These are phyloP conservation scores for Bovichtus variegatus DNA, from an alignment of 2,797 vertebrate species.

Conservation along the genomic window DNA sequence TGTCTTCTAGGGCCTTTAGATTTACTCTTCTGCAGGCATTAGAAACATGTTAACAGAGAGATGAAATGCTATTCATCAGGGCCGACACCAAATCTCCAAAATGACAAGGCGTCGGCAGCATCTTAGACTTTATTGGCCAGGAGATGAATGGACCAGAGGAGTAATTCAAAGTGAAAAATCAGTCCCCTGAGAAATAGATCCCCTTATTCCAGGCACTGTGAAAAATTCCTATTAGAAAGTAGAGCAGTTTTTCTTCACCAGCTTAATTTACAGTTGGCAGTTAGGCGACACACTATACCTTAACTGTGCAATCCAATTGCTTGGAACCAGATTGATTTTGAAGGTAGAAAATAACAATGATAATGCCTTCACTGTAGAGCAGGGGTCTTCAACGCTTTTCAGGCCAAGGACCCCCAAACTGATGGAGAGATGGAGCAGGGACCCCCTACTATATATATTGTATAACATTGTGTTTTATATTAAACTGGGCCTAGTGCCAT, in stretches of 20 bases:
- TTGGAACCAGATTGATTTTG: slow-evolving; percentile 73
- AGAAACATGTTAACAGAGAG: slow-evolving; percentile 72
- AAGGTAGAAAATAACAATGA: slow-evolving; percentile 76
- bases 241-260: slow-evolving; percentile 70
- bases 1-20: slow-evolving; percentile 38
- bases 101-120: slow-evolving; percentile 73
- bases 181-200: slow-evolving; percentile 73
- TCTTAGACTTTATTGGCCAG: slow-evolving; percentile 72
- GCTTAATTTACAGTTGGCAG: slow-evolving; percentile 80
- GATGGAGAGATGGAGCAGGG: no score
- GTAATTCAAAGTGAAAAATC: slow-evolving; percentile 83
- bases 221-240: slow-evolving; percentile 79
- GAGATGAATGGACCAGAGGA: slow-evolving; percentile 74
- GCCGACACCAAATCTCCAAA: slow-evolving; percentile 76
- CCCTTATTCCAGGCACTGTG: slow-evolving; percentile 61
- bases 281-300: slow-evolving; percentile 70
- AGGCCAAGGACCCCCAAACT: no score
- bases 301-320: slow-evolving; percentile 73
- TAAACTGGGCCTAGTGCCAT: no score
- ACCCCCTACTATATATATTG: no score
- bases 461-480: no score
- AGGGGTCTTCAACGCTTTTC: no score
- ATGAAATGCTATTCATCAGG: slow-evolving; percentile 75
- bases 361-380: slow-evolving; percentile 58
- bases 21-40: slow-evolving; percentile 41